Conservation (phyloP, 1,140 invertebrate species). For the Tetragnatha versicolor region DNA sequence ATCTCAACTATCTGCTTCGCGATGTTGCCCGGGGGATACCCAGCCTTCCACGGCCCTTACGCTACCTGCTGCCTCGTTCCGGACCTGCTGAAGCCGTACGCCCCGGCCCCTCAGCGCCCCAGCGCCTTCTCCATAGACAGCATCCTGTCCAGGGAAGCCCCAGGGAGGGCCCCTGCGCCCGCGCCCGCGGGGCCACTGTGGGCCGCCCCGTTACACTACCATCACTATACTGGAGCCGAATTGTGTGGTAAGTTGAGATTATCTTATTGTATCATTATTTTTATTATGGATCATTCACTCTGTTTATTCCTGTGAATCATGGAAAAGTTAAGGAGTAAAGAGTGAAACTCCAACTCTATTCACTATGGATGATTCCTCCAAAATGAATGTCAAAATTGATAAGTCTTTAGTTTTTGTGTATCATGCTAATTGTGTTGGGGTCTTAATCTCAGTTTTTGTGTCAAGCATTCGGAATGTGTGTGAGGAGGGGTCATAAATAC, state of each 20-base stretch:
- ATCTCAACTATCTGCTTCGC: neutral
- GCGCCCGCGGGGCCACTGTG: neutral
- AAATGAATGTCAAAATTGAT: too few species aligned
- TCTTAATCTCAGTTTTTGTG: too few species aligned
- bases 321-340: too few species aligned
- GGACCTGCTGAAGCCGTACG: neutral
- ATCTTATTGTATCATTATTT: neutral
- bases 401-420: too few species aligned
- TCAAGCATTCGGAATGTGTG: too few species aligned
- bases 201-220: slow-evolving; percentile 10
- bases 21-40: neutral
- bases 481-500: too few species aligned
- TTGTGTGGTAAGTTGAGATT: slow-evolving; percentile 27
- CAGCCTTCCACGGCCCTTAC: neutral
- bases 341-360: too few species aligned
- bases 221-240: slow-evolving; percentile 16
- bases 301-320: neutral
- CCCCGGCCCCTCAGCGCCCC: neutral
- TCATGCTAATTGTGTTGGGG: too few species aligned
- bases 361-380: too few species aligned
- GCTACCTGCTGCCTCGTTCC: neutral
- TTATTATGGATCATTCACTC: too few species aligned
- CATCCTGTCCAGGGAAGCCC: neutral
- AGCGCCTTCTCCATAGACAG: slow-evolving; percentile 17
- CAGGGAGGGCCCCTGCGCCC: neutral